A percentile compares a stretch with the other conserved stretches of the same genome.
Evolutionary conservation across 1,140 invertebrate species (phyloP).

Genomic region (Wasmannia auropunctata): DNA sequence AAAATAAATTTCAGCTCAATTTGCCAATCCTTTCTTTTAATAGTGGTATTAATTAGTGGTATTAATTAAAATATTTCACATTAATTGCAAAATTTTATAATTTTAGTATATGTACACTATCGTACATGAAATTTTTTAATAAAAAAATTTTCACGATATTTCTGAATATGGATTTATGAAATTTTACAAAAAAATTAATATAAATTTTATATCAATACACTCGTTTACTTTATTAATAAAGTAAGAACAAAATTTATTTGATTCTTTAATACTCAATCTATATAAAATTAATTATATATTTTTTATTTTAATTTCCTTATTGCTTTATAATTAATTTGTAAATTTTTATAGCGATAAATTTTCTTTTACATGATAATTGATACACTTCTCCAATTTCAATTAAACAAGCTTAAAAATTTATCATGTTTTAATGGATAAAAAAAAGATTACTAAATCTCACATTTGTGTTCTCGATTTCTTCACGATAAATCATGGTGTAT

Average conservation of each 20-base stretch:
- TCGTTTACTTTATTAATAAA: neutral
- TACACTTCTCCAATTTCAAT: neutral
- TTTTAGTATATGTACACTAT: neutral
- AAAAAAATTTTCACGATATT: neutral
- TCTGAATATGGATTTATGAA: neutral
- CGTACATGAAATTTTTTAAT: neutral
- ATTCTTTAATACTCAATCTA: neutral
- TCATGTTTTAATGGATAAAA: neutral
- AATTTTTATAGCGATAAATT: neutral
- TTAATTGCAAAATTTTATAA: neutral
- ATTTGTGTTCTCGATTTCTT: neutral
- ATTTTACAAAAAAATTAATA: neutral
- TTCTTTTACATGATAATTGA: neutral
- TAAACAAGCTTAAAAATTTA: neutral
- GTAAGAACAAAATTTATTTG: neutral
- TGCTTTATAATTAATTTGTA: neutral
- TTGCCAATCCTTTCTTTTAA: neutral
- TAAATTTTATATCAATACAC: neutral
- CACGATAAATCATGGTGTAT: neutral
- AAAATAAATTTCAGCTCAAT: slow-evolving; percentile 30
- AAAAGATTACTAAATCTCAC: neutral
- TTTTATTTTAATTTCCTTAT: neutral
- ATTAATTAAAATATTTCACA: neutral
- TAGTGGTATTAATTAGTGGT: neutral
- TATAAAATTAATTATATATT: too few species aligned